Base-by-base conservation (phyloP, 2,888 invertebrate species). In the Himalopsyche anomala region DNA sequence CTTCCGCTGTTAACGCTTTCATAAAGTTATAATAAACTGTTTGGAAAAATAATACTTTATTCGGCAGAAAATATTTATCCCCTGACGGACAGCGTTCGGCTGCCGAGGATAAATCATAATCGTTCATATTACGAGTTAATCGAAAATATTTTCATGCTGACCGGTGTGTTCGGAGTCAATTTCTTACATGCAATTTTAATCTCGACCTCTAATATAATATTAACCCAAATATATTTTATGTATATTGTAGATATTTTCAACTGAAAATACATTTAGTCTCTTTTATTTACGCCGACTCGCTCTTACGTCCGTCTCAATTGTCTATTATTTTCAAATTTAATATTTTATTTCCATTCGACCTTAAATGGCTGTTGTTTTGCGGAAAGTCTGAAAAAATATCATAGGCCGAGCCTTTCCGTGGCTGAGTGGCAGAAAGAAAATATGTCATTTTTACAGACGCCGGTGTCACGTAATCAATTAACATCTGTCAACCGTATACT, bases 381-480 rank as follows among this genome's bases (percentile, higher is more conserved):
- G 51, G 51, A 4, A 15, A 8, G 45, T 45, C 8, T 15, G 28
- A 15, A 15, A 38, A 74, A 38, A 74, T 38, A 74, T 36, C 15
- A 12, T 74, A 74, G 74, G 4, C 74, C 12, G 36, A 38, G 74
- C 38, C 15, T 12, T 69, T 69, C 11, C 69, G 28, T 28, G 28
- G 5, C 69, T 74, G 36, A 19, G 74, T 36, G 12, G 38, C 38
- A 36, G 36, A 5, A 36, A 74, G 74, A 74, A 36, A 74, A 38
- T 69, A 1, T 45, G 69, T 69, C 6, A 69, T 74, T 74, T 74
- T 36, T 74, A 36, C 36, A 19, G 74, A 15, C 74, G 74, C 28
- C 74, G 19, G 36, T 74, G 74, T 19, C 74, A 74, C 74, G 74
- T 74, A 74, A 74, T 74, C 74, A 74, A 74, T 74, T 74, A 74